Evolutionary conservation across 2,113 vertebrate species (phyloP).

Genomic region (Colinus virginianus): DNA sequence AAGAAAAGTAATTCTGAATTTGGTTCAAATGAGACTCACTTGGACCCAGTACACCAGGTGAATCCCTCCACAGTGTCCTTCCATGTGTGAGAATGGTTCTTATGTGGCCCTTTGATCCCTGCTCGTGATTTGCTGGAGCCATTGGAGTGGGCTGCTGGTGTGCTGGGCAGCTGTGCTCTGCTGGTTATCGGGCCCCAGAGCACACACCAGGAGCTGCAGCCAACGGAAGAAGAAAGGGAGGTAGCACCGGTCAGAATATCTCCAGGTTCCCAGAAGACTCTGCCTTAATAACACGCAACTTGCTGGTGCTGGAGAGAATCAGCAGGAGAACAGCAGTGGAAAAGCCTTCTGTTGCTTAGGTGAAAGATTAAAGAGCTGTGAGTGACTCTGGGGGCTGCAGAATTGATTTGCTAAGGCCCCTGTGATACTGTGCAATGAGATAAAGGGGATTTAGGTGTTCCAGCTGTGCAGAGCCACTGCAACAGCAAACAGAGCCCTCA

Average conservation of each 20-base stretch:
- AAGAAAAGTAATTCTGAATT: not conserved
- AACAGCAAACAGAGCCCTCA: fast-evolving
- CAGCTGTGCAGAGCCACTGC: not conserved
- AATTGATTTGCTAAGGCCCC: not conserved
- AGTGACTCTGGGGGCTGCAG: not conserved
- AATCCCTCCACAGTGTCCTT: not conserved
- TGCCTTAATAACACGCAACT: not conserved
- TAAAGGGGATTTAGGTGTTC: not conserved
- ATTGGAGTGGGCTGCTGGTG: not conserved
- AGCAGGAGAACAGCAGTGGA: not conserved
- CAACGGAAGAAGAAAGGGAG: fast-evolving
- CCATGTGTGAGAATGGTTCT: not conserved
- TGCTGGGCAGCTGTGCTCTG: not conserved
- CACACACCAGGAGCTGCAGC: not conserved
- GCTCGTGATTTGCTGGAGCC: not conserved
- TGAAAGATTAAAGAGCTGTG: not conserved
- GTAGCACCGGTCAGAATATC: not conserved
- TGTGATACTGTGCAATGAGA: not conserved
- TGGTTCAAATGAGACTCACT: not conserved
- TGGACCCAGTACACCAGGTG: not conserved
- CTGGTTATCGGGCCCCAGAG: not conserved
- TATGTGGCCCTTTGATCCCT: not conserved
- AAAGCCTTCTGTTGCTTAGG: not conserved
- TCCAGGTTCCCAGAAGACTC: not conserved
- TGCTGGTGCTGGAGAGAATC: not conserved